Evolutionary conservation across 1,140 invertebrate species (phyloP).

Genomic region (Zaprionus camerounensis): DNA sequence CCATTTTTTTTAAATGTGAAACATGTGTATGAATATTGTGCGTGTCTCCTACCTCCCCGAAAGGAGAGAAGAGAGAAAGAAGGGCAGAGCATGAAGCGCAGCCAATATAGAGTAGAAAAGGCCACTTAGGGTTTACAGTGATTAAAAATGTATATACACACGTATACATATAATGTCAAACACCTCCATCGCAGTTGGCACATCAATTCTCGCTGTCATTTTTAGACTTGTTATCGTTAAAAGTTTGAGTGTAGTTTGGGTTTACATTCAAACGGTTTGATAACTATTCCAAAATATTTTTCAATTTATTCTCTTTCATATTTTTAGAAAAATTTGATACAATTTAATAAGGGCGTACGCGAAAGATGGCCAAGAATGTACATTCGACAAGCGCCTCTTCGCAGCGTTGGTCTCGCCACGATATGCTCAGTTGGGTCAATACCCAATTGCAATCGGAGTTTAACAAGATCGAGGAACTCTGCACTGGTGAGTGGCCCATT

Average conservation of each 20-base stretch:
- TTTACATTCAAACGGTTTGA: neutral
- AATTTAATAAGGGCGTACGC: too few species aligned
- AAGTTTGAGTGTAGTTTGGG: neutral
- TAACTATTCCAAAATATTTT: neutral
- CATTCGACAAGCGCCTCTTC: conserved; percentile 29
- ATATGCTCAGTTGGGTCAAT: conserved; percentile 42
- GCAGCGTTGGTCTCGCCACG: conserved; percentile 29
- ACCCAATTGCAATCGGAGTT: conserved; percentile 22
- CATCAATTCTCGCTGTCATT: neutral
- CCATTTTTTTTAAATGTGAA: conserved; percentile 78
- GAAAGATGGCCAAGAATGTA: conserved; percentile 38
- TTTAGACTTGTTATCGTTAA: neutral
- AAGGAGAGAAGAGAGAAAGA: neutral
- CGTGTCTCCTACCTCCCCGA: neutral
- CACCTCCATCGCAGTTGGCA: neutral
- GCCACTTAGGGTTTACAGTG: too few species aligned
- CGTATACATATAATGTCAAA: too few species aligned
- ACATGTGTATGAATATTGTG: conserved; percentile 24
- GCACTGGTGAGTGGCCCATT: conserved; percentile 23
- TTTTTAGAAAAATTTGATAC: neutral
- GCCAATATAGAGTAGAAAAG: neutral
- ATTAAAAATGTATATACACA: too few species aligned
- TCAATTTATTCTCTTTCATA: neutral
- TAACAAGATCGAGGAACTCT: conserved; percentile 36
- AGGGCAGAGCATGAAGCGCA: neutral